phyloP scores from a whole-genome alignment of 2,113 vertebrate genomes.

The Cercopithecus mona region DNA sequence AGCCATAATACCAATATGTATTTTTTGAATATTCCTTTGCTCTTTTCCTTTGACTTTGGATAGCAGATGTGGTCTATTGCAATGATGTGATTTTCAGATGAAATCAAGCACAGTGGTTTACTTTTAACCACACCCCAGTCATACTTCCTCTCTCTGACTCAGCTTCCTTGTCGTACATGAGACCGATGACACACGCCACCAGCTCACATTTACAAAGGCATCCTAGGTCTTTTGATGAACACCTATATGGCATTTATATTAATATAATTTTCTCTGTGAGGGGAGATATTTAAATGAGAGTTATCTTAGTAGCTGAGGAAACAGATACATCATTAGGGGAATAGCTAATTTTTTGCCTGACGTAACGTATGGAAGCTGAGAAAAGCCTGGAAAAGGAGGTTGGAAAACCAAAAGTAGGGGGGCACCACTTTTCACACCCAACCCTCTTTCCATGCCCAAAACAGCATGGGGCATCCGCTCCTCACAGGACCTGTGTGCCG shows the following conservation, averaged over 20 bases:
- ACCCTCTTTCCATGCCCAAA: not conserved
- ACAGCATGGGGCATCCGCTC: fast-evolving
- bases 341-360: not conserved
- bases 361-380: not conserved
- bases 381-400: not conserved
- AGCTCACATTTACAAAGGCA: conserved; percentile 23
- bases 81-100: conserved; percentile 39
- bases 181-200: conserved; percentile 32
- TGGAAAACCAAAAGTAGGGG: not conserved
- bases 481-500: not conserved
- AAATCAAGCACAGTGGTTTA: not conserved
- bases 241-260: conserved; percentile 4
- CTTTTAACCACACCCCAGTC: conserved; percentile 28
- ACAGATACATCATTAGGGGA: not conserved
- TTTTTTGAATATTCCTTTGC: not conserved
- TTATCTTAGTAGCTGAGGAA: not conserved
- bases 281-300: not conserved
- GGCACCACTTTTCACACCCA: not conserved
- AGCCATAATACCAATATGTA: not conserved
- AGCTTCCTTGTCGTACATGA: conserved; percentile 47
- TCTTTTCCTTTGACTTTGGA: conserved; percentile 27
- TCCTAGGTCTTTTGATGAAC: conserved; percentile 1
- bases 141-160: conserved; percentile 65
- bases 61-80: not conserved
- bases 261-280: not conserved